Evolutionary conservation across 2,888 invertebrate species (phyloP), one percentile per base, ranked within the genome.

Genomic region (Dastarcus helophoroides): DNA sequence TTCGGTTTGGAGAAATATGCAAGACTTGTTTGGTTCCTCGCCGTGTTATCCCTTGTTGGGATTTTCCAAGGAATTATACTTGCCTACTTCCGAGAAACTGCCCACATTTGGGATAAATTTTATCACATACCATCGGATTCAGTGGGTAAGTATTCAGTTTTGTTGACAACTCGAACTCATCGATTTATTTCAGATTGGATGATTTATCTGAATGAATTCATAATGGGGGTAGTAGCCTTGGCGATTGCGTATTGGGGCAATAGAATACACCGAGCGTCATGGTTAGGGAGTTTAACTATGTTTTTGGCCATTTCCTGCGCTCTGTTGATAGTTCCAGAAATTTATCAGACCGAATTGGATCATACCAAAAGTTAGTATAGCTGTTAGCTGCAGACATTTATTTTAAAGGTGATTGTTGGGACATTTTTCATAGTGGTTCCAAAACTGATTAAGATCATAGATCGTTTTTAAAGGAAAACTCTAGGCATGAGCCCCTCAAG

Each of bases 201-300:
- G 2, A 48, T 72, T 14, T 63, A 68, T 3, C 54, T 61, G 26
- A 67, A 69, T 36, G 70, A 71, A 22, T 54, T 75, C 3, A 63
- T 68, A 26, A 67, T 68, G 37, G 67, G 69, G 3, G 13, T 69
- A 3, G 55, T 71, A 19, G 73, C 69, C 0, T 40, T 75, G 12
- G 31, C 54, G 2, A 53, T 73, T 9, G 64, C 72, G 4, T 71
- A 71, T 44, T 73, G 68, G 66, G 72, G 73, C 1, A 66, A 71
- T 38, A 61, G 63, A 48, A 63, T 68, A 19, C 73, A 75, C 48
- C 63, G 71, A 32, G 64, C 66, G 13, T 63, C 67, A 3, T 76
- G 75, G 74, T 54, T 73, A 5, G 71, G 72, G 25, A 67, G 63
- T 3, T 51, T 70, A 2, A 58, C 66, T 3, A 65, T 73, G 35